Percentiles rank a stretch among this genome's conserved stretches.
These are phyloP conservation scores for Thamnophis elegans DNA, from an alignment of 2,797 vertebrate genomes.

Conservation along the genomic window DNA sequence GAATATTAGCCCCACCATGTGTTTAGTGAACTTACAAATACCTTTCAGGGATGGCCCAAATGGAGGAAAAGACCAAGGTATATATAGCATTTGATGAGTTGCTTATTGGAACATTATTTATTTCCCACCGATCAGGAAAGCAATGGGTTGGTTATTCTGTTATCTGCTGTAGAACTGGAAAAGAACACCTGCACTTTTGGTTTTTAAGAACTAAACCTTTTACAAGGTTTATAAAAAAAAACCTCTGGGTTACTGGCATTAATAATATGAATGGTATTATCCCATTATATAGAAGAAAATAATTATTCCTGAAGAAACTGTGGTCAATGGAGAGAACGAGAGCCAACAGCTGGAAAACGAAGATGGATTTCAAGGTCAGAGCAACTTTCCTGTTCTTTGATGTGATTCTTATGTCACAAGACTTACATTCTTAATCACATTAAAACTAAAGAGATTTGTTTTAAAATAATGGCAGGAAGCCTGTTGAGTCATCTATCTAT, in stretches of 20 bases:
- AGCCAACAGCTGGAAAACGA: conserved; percentile 25
- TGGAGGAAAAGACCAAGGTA: neutral
- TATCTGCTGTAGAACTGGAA: neutral
- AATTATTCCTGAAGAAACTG: neutral
- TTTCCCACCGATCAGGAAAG: neutral
- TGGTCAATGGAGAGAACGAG: neutral
- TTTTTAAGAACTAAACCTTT: neutral
- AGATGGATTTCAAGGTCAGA: conserved; percentile 35
- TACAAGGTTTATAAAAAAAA: neutral
- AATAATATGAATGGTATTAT: neutral
- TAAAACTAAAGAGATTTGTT: neutral
- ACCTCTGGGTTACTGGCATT: too few species aligned
- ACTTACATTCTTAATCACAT: neutral
- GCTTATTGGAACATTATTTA: neutral
- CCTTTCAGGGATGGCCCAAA: neutral
- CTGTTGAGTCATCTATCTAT: neutral
- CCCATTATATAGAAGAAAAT: neutral
- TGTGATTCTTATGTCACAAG: neutral
- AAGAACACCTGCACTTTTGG: neutral
- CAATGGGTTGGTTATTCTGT: neutral
- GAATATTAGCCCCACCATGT: neutral
- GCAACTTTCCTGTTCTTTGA: neutral
- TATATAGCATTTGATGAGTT: neutral
- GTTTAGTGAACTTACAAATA: neutral
- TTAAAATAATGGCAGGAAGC: neutral